Percentiles rank a stretch among this genome's conserved stretches.
Conservation (phyloP, 2,888 invertebrate genomes). For the Trilocha varians region DNA sequence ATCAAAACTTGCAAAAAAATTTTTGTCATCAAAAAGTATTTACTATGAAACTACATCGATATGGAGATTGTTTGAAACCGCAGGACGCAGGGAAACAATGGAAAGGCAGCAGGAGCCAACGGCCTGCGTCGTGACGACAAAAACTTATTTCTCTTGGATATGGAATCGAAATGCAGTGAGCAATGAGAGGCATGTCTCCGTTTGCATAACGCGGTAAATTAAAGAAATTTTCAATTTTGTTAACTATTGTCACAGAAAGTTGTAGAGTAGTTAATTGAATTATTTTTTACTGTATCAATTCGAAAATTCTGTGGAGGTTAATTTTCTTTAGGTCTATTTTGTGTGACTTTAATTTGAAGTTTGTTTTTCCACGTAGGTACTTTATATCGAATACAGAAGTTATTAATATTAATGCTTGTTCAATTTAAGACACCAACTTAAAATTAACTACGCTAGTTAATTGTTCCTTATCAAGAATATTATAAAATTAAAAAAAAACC, state of each 20-base stretch:
- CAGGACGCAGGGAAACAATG: slow-evolving; percentile 51
- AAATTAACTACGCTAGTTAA: no score
- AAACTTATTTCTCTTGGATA: slow-evolving; percentile 61
- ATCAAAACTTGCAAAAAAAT: slow-evolving; percentile 33
- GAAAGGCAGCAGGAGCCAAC: slow-evolving; percentile 41
- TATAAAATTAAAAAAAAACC: no score
- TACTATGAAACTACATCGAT: slow-evolving; percentile 32
- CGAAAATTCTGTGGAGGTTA: background rate
- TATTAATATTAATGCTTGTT: no score
- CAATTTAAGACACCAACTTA: no score
- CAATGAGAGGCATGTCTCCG: slow-evolving; percentile 53
- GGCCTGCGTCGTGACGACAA: slow-evolving; percentile 56
- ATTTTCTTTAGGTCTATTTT: slow-evolving; percentile 10
- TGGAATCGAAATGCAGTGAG: slow-evolving; percentile 55
- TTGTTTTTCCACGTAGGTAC: no score
- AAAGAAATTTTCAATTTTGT: slow-evolving; percentile 53
- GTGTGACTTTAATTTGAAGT: no score
- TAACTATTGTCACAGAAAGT: slow-evolving; percentile 31
- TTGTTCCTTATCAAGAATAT: no score
- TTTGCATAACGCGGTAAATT: slow-evolving; percentile 64
- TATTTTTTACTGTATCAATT: background rate
- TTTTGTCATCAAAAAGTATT: slow-evolving; percentile 34
- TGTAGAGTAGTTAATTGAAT: slow-evolving; percentile 5
- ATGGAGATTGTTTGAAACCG: slow-evolving; percentile 54
- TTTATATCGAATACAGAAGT: no score